Conservation (phyloP, 1,140 invertebrate species). For the Samia ricini region DNA sequence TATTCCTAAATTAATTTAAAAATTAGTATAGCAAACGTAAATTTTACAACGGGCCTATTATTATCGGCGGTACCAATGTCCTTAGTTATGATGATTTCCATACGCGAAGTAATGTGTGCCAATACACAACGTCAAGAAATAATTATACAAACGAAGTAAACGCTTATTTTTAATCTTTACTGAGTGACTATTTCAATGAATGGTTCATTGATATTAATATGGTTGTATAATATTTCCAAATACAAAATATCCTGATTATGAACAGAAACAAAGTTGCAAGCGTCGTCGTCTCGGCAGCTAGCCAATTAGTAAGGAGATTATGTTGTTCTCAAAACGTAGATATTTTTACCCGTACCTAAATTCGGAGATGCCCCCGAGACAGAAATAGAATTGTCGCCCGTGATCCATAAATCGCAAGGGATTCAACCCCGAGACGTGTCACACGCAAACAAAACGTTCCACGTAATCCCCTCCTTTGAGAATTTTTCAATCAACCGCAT, state of each 20-base stretch:
- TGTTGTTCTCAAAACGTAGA: not conserved
- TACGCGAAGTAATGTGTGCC: no score
- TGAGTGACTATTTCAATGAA: no score
- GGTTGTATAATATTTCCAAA: not conserved
- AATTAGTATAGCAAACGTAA: no score
- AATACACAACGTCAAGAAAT: no score
- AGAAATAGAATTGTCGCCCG: constrained; percentile 28
- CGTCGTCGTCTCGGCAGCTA: not conserved
- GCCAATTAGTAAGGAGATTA: not conserved
- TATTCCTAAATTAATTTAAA: no score
- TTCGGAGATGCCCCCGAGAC: not conserved
- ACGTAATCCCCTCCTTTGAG: constrained; percentile 48
- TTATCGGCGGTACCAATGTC: no score
- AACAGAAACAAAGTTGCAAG: not conserved
- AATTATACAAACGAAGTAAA: no score
- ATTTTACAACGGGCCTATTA: no score
- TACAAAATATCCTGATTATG: not conserved
- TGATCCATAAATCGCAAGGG: constrained; percentile 40
- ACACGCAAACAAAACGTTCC: constrained; percentile 42
- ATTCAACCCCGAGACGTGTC: constrained; percentile 42
- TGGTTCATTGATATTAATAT: not conserved
- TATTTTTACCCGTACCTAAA: not conserved
- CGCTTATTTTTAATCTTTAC: no score
- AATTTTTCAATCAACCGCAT: constrained; percentile 67
- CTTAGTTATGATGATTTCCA: no score